Conservation (phyloP, 1,140 invertebrate genomes). For the Plectrocnemia conspersa region DNA sequence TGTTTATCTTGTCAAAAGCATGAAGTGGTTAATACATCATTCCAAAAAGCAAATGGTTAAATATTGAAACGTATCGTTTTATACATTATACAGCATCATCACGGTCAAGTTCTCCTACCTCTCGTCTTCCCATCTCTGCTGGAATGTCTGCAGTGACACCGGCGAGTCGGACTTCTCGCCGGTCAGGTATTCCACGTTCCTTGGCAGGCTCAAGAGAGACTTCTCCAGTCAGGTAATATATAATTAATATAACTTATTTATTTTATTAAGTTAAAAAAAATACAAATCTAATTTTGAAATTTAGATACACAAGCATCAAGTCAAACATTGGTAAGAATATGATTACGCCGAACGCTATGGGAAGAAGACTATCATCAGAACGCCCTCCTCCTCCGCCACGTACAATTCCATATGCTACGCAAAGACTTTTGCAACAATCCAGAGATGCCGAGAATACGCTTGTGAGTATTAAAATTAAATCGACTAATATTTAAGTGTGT, state of each 20-base stretch:
- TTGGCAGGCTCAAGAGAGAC: slow-evolving; percentile 64
- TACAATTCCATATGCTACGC: slow-evolving; percentile 54
- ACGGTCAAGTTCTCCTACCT: slow-evolving; percentile 82
- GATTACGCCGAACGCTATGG: slow-evolving; percentile 27
- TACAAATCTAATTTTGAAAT: slow-evolving; percentile 3
- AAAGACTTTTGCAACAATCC: slow-evolving; percentile 80
- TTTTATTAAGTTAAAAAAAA: no score
- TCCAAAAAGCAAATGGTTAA: no score
- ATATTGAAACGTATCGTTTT: no score
- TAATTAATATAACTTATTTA: slow-evolving; percentile 4
- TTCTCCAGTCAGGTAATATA: slow-evolving; percentile 49
- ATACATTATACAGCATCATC: slow-evolving; percentile 61
- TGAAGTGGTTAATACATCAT: no score
- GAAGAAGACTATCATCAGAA: slow-evolving; percentile 44
- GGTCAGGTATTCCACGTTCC: slow-evolving; percentile 70
- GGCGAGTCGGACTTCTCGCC: slow-evolving; percentile 42
- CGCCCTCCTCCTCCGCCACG: slow-evolving; percentile 51
- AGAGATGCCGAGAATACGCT: slow-evolving; percentile 70
- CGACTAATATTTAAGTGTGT: background rate
- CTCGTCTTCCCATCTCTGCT: slow-evolving; percentile 54
- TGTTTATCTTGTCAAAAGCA: no score
- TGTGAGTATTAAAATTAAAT: slow-evolving; percentile 15
- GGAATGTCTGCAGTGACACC: slow-evolving; percentile 28
- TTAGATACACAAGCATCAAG: slow-evolving; percentile 12
- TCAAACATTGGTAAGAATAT: slow-evolving; percentile 7